Percentiles rank a stretch among this genome's conserved stretches.
phyloP scores from a whole-genome alignment of 2,888 invertebrate species.

The Lepidocyrtinus sp. region DNA sequence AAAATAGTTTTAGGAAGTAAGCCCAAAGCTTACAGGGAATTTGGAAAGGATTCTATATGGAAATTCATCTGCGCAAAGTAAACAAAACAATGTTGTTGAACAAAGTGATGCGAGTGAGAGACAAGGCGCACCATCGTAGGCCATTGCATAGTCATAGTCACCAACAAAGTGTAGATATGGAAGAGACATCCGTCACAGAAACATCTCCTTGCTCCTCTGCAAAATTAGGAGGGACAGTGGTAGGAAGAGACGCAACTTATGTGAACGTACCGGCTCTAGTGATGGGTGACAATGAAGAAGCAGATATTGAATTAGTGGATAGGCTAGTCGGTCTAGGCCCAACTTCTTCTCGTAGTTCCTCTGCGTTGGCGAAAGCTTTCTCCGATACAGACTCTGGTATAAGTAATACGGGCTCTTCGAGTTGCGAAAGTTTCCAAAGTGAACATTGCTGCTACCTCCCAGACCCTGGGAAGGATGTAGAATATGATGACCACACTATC shows the following conservation, averaged over 20 bases:
- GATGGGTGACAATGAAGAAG: slow-evolving; percentile 45
- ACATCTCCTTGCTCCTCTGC: slow-evolving; percentile 26
- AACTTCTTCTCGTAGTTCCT: slow-evolving; percentile 53
- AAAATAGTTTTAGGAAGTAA: too few species aligned
- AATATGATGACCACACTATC: slow-evolving; percentile 53
- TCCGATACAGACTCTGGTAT: slow-evolving; percentile 66
- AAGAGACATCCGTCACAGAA: too few species aligned
- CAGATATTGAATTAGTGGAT: slow-evolving; percentile 53
- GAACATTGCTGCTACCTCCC: slow-evolving; percentile 59
- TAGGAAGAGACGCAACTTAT: too few species aligned
- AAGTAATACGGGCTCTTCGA: slow-evolving; percentile 62
- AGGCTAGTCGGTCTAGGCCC: slow-evolving; percentile 34
- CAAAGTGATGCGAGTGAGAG: slow-evolving; percentile 49
- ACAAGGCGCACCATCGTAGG: slow-evolving; percentile 22
- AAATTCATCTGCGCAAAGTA: too few species aligned
- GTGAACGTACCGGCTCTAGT: slow-evolving; percentile 52
- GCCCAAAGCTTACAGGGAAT: too few species aligned
- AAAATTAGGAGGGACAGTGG: not conserved
- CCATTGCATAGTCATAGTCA: not conserved
- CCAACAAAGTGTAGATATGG: not conserved
- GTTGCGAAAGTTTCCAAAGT: slow-evolving; percentile 61
- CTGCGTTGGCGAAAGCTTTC: slow-evolving; percentile 52
- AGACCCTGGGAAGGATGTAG: slow-evolving; percentile 61
- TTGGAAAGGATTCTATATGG: too few species aligned
- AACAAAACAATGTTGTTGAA: slow-evolving; percentile 52